Conservation (phyloP, 2,113 vertebrate genomes). For the Plecturocebus donacophilus region DNA sequence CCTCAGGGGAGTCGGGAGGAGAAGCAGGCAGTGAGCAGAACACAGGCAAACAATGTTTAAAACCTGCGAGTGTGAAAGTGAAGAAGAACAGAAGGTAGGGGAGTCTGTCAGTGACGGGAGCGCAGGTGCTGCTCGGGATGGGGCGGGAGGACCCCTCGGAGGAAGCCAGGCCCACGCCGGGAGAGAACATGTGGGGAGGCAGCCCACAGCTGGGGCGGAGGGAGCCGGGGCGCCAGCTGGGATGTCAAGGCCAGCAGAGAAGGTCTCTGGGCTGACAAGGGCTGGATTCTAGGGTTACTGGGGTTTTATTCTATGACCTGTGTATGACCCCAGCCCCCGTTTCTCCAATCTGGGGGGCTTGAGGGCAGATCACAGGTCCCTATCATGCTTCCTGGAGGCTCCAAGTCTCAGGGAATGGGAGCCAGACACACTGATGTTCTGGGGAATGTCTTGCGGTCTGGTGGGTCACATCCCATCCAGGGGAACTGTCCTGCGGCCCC, state of each 20-base stretch:
- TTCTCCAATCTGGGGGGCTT: neutral
- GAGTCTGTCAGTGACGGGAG: rapidly evolving
- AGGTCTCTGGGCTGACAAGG: neutral
- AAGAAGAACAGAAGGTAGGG: rapidly evolving
- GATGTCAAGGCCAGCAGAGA: neutral
- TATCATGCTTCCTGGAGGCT: neutral
- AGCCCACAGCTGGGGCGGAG: rapidly evolving
- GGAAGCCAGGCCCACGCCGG: rapidly evolving
- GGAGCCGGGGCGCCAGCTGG: neutral
- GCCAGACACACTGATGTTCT: rapidly evolving
- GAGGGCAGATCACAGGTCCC: neutral
- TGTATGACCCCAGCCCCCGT: rapidly evolving
- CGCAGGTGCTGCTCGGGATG: rapidly evolving
- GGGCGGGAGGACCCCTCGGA: neutral
- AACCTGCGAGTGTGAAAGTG: no score
- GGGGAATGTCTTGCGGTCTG: rapidly evolving
- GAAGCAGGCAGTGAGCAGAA: neutral
- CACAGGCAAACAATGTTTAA: neutral
- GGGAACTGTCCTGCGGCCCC: rapidly evolving
- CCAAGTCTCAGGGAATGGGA: no score
- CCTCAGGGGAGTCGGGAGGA: neutral
- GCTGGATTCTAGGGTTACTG: rapidly evolving
- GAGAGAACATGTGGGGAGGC: no score
- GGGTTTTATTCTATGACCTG: no score
- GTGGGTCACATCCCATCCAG: rapidly evolving